Evolutionary conservation across 2,888 invertebrate genomes (phyloP).

Genomic region (Anoplius nigerrimus): DNA sequence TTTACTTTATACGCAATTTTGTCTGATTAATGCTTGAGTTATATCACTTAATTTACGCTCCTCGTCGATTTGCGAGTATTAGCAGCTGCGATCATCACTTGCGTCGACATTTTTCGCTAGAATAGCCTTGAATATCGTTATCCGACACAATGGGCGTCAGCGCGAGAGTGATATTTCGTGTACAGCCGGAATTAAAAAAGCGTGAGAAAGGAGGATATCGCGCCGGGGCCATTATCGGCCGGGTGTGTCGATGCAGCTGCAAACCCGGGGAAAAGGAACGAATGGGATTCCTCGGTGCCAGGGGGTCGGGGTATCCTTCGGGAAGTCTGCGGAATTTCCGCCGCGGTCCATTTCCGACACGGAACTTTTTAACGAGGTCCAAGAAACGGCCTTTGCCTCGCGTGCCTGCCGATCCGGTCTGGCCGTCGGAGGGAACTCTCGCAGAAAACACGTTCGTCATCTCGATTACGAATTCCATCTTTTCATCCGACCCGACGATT

Average conservation of each 20-base stretch:
- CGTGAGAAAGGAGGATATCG: neutral
- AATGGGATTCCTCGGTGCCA: constrained; percentile 42
- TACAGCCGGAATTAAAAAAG: too few relatives aligned
- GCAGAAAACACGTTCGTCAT: neutral
- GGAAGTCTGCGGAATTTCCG: constrained; percentile 41
- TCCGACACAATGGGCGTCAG: too few relatives aligned
- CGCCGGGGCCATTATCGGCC: constrained; percentile 32
- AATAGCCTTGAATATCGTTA: too few relatives aligned
- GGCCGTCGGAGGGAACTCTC: neutral
- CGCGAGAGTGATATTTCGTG: too few relatives aligned
- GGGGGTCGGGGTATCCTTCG: constrained; percentile 36
- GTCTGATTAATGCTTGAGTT: too few relatives aligned
- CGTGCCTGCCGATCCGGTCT: constrained; percentile 30
- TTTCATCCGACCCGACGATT: neutral
- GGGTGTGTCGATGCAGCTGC: constrained; percentile 46
- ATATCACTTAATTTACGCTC: too few relatives aligned
- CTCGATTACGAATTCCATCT: neutral
- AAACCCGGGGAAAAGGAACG: constrained; percentile 35
- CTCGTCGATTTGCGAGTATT: too few relatives aligned
- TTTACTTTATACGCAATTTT: too few relatives aligned
- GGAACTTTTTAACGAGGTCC: constrained; percentile 51
- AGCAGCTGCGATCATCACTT: too few relatives aligned
- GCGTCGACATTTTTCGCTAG: too few relatives aligned
- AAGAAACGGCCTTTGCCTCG: constrained; percentile 34
- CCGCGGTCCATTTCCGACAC: constrained; percentile 45